Percentiles rank a stretch among this genome's conserved stretches.
These are phyloP conservation scores for Drosophila buzzatii DNA, from an alignment of 2,888 invertebrate species.

Conservation along the genomic window DNA sequence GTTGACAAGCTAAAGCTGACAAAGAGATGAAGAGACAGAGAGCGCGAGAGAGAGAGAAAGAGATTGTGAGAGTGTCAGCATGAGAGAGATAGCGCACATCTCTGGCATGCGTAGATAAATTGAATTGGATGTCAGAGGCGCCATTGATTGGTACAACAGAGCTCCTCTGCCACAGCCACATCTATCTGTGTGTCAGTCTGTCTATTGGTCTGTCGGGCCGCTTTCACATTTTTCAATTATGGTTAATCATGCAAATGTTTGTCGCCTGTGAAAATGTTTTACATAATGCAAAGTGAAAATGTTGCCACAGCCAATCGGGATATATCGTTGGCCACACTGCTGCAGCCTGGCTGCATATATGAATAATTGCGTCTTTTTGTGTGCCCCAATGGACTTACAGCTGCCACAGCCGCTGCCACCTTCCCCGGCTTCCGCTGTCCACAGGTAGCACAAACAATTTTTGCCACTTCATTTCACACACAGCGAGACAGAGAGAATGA, in stretches of 20 bases:
- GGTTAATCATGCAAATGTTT: constrained; percentile 80
- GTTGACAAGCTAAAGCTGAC: constrained; percentile 28
- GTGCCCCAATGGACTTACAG: constrained; percentile 40
- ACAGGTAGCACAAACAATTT: constrained; percentile 75
- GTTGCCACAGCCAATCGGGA: constrained; percentile 36
- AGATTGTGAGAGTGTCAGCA: neutral
- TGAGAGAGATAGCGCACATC: constrained; percentile 23
- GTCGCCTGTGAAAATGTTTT: constrained; percentile 79
- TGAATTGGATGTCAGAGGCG: constrained; percentile 66
- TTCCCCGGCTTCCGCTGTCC: constrained; percentile 34
- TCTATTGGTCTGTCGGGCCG: constrained; percentile 34
- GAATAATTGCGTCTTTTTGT: constrained; percentile 69
- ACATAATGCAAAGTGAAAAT: constrained; percentile 79
- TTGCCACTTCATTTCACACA: constrained; percentile 77
- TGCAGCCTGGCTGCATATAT: constrained; percentile 66
- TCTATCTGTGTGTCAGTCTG: neutral
- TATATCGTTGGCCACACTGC: constrained; percentile 33
- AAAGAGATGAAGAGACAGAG: neutral
- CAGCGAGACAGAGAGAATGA: constrained; percentile 24
- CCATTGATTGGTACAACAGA: constrained; percentile 63
- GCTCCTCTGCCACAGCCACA: constrained; percentile 21
- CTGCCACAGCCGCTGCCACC: constrained; percentile 44
- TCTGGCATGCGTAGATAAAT: constrained; percentile 78
- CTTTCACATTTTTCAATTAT: constrained; percentile 77
- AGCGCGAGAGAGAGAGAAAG: neutral